A percentile compares a stretch with the other conserved stretches of the same genome.
Evolutionary conservation across 2,888 invertebrate species (phyloP).

Genomic region (Selenia dentaria): DNA sequence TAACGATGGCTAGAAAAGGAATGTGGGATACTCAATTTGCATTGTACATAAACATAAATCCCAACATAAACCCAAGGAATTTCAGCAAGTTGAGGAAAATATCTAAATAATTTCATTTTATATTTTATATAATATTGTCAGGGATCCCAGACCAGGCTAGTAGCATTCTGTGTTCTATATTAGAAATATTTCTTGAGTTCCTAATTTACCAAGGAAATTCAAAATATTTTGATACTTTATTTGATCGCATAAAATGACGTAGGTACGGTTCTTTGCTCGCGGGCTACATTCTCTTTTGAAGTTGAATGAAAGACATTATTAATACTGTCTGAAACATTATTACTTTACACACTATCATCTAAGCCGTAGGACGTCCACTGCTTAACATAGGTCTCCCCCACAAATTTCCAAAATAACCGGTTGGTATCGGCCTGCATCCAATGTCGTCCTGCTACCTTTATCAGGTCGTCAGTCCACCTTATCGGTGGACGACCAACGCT

Average conservation of each 20-base stretch:
- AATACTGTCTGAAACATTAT: too few relatives aligned
- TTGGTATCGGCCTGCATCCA: too few relatives aligned
- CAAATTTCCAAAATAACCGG: too few relatives aligned
- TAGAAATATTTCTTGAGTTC: too few relatives aligned
- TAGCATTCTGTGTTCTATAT: slow-evolving; percentile 47
- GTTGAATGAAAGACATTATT: too few relatives aligned
- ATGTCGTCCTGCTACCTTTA: too few relatives aligned
- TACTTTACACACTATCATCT: too few relatives aligned
- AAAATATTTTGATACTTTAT: slow-evolving; percentile 42
- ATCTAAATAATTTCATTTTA: slow-evolving; percentile 54
- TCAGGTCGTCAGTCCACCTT: too few relatives aligned
- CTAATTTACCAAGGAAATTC: slow-evolving; percentile 23
- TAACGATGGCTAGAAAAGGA: slow-evolving; percentile 10
- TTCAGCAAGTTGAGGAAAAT: slow-evolving; percentile 42
- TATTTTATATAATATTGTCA: slow-evolving; percentile 43
- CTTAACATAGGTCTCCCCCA: too few relatives aligned
- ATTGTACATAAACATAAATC: slow-evolving; percentile 40
- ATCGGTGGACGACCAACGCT: too few relatives aligned
- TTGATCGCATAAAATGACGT: slow-evolving; percentile 21
- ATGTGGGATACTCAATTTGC: slow-evolving; percentile 39
- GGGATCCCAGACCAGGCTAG: slow-evolving; percentile 32
- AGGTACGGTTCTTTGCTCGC: slow-evolving; percentile 4
- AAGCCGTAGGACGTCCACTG: too few relatives aligned
- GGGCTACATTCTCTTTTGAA: not conserved
- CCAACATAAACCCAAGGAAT: slow-evolving; percentile 44